phyloP scores from a whole-genome alignment of 2,888 invertebrate species.

The Chromoteleia sp. region DNA sequence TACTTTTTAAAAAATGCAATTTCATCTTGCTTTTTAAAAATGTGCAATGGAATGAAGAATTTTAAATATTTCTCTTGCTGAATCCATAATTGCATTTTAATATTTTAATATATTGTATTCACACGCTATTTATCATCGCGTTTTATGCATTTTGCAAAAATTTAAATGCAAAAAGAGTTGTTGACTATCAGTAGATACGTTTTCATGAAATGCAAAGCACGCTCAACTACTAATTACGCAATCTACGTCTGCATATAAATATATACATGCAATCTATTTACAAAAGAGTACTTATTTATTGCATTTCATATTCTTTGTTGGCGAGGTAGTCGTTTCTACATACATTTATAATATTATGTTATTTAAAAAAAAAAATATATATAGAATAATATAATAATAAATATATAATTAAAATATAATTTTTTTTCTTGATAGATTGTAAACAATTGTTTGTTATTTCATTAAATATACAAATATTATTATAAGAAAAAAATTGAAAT shows the following conservation, averaged over 20 bases:
- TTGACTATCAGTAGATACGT: conserved; percentile 56
- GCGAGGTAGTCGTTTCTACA: conserved; percentile 14
- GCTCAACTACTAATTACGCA: conserved; percentile 38
- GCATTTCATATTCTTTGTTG: conserved; percentile 33
- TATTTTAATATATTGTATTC: conserved; percentile 21
- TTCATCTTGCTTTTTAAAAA: conserved; percentile 2
- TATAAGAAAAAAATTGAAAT: too few species aligned
- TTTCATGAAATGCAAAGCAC: conserved; percentile 56
- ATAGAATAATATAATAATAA: too few species aligned
- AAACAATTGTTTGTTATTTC: too few species aligned
- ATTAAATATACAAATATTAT: too few species aligned
- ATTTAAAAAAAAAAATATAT: too few species aligned
- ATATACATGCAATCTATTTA: conserved; percentile 54
- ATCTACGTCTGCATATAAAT: conserved; percentile 46
- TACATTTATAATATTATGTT: too few species aligned
- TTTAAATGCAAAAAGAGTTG: conserved; percentile 46
- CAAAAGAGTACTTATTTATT: conserved; percentile 55
- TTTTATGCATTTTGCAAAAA: conserved; percentile 20
- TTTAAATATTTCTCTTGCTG: conserved; percentile 1
- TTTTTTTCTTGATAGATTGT: too few species aligned
- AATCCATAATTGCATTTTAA: conserved; percentile 12
- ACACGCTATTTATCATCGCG: conserved; percentile 21
- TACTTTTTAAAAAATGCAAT: background rate
- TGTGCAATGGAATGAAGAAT: background rate
- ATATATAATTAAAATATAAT: too few species aligned